Evolutionary conservation across 2,888 invertebrate genomes (phyloP).

Genomic region (Asteroscopus sphinx): DNA sequence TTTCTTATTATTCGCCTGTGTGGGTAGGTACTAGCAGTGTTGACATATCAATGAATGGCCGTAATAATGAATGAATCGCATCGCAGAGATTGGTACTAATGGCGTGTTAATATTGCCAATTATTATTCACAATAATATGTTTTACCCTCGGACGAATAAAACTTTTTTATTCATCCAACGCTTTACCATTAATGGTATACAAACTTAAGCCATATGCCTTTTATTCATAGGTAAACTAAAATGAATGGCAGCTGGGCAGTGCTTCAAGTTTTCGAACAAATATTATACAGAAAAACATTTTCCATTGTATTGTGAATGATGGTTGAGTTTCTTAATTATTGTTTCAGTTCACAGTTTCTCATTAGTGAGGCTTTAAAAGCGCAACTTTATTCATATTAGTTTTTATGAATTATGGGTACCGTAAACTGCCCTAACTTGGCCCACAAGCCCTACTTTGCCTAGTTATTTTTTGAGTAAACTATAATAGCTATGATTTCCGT

Average conservation of each 20-base stretch:
- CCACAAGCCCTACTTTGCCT: too few relatives aligned
- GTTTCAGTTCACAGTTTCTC: slow-evolving; percentile 60
- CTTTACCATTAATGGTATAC: too few relatives aligned
- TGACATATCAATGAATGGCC: background rate
- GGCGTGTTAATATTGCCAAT: too few relatives aligned
- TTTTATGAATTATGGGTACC: too few relatives aligned
- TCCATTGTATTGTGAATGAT: slow-evolving; percentile 32
- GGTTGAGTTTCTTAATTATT: slow-evolving; percentile 55
- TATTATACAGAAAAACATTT: slow-evolving; percentile 29
- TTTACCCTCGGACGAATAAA: background rate
- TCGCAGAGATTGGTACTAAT: too few relatives aligned
- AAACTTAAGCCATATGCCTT: slow-evolving; percentile 1
- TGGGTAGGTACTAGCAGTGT: too few relatives aligned
- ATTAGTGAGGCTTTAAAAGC: slow-evolving; percentile 55
- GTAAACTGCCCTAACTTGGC: too few relatives aligned
- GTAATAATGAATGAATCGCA: too few relatives aligned
- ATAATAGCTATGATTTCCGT: too few relatives aligned
- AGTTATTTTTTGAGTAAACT: too few relatives aligned
- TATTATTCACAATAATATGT: too few relatives aligned
- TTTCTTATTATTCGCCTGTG: background rate
- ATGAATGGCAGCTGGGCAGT: slow-evolving; percentile 17
- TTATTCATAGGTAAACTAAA: slow-evolving; percentile 25
- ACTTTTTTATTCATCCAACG: too few relatives aligned
- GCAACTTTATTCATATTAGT: slow-evolving; percentile 54
- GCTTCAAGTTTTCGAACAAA: slow-evolving; percentile 23